Percentiles rank a stretch among this genome's conserved stretches.
These are phyloP conservation scores for Cyclargus thomasi DNA, from an alignment of 1,140 invertebrate genomes.

Conservation along the genomic window DNA sequence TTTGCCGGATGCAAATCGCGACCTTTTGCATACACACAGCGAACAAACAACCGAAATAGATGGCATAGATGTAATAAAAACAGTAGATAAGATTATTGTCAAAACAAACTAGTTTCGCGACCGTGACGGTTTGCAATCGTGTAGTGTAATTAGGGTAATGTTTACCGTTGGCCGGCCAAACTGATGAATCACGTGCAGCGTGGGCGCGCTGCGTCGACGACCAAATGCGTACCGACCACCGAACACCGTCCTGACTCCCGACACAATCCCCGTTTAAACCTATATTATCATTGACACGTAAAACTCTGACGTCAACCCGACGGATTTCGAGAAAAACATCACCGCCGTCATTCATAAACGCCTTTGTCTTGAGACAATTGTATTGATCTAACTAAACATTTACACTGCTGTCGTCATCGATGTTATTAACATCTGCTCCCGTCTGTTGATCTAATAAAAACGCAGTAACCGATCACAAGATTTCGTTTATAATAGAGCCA, in stretches of 20 bases:
- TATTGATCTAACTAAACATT: not conserved
- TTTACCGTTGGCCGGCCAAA: slow-evolving; percentile 60
- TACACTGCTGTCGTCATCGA: not conserved
- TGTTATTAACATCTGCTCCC: not conserved
- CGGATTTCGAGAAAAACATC: slow-evolving; percentile 29
- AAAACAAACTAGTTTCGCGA: slow-evolving; percentile 29
- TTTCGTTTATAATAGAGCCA: not conserved
- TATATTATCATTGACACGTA: slow-evolving; percentile 49
- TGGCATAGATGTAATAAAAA: not conserved
- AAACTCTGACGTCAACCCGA: slow-evolving; percentile 38
- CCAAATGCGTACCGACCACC: slow-evolving; percentile 42
- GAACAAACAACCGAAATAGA: slow-evolving; percentile 8
- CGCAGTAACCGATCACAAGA: not conserved
- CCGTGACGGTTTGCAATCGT: slow-evolving; percentile 35
- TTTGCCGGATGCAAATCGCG: not conserved
- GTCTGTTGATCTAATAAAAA: not conserved
- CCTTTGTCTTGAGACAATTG: not conserved
- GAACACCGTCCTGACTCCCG: slow-evolving; percentile 13
- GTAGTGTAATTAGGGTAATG: slow-evolving; percentile 63
- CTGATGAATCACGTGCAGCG: slow-evolving; percentile 58
- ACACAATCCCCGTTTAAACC: slow-evolving; percentile 18
- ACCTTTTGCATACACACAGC: not conserved
- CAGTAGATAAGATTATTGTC: slow-evolving; percentile 23
- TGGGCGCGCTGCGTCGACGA: slow-evolving; percentile 45
- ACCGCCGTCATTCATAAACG: slow-evolving; percentile 16